These are phyloP conservation scores for Ischnura elegans DNA, from an alignment of 2,888 invertebrate species.

Conservation along the genomic window DNA sequence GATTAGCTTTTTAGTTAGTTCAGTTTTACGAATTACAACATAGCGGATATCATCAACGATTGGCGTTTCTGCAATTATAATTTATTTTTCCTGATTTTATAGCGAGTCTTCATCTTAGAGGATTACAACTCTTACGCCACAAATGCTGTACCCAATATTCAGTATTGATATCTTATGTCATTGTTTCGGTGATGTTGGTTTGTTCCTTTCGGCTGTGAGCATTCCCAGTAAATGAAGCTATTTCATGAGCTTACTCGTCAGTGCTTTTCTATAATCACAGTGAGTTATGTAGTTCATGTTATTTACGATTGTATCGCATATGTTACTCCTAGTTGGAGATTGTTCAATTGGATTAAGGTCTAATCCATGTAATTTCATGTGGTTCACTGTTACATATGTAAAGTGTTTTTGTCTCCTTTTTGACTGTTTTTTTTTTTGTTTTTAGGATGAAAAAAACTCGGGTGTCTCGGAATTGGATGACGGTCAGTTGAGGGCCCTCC, in stretches of 20 bases:
- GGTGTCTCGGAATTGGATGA: slow-evolving; percentile 84
- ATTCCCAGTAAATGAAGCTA: background rate
- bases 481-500: slow-evolving; percentile 86
- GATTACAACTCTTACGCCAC: background rate
- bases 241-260: slow-evolving; percentile 19
- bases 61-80: background rate
- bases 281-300: background rate
- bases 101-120: background rate
- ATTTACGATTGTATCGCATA: background rate
- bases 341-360: background rate
- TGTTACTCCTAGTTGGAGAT: too few relatives aligned
- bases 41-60: background rate
- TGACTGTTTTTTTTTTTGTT: slow-evolving; percentile 68
- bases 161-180: background rate
- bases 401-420: background rate
- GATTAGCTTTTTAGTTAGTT: background rate
- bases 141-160: background rate
- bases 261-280: background rate
- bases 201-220: background rate
- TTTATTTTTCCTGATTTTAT: background rate
- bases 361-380: background rate
- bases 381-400: background rate
- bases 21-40: background rate
- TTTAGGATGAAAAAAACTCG: slow-evolving; percentile 76
- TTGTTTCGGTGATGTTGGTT: background rate